These are phyloP conservation scores for Caenorhabditis plicata DNA, from an alignment of 2,888 invertebrate genomes.

Conservation along the genomic window DNA sequence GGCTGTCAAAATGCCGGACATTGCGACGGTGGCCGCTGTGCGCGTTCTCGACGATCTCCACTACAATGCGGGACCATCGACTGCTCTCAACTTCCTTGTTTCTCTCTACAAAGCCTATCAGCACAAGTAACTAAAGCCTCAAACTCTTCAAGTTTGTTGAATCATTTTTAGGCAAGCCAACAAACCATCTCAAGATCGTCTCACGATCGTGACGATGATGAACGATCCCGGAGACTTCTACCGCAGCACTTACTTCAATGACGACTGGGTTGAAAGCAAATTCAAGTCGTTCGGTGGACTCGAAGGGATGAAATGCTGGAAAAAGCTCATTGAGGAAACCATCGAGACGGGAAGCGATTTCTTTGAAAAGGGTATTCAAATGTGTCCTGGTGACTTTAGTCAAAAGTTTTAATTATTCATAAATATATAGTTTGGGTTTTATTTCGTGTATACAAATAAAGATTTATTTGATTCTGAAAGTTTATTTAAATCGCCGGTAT, in stretches of 20 bases:
- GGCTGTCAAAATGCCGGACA: constrained; percentile 55
- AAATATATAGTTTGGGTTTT: too few species aligned
- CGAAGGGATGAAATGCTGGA: constrained; percentile 41
- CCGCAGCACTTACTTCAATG: constrained; percentile 38
- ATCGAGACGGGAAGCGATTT: constrained; percentile 41
- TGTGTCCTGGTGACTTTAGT: constrained; percentile 23
- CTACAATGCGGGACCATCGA: constrained; percentile 42
- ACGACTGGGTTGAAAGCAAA: constrained; percentile 36
- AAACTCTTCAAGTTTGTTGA: neutral
- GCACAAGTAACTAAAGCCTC: constrained; percentile 13
- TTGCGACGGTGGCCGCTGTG: constrained; percentile 56
- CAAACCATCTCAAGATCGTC: constrained; percentile 9
- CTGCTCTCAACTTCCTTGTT: constrained; percentile 50
- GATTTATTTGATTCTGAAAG: too few species aligned
- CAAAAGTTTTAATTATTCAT: too few species aligned
- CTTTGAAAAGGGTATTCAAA: constrained; percentile 15
- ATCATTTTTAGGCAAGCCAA: too few species aligned
- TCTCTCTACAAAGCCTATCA: constrained; percentile 38
- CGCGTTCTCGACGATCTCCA: constrained; percentile 29
- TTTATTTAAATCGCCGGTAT: too few species aligned
- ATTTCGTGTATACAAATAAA: too few species aligned
- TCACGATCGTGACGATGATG: constrained; percentile 37
- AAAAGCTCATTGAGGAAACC: constrained; percentile 33
- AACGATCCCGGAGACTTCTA: constrained; percentile 49
- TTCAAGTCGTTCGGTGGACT: constrained; percentile 37